A percentile compares a stretch with the other conserved stretches of the same genome.
Conservation (phyloP, 2,888 invertebrate genomes). For the Rutpela maculata region DNA sequence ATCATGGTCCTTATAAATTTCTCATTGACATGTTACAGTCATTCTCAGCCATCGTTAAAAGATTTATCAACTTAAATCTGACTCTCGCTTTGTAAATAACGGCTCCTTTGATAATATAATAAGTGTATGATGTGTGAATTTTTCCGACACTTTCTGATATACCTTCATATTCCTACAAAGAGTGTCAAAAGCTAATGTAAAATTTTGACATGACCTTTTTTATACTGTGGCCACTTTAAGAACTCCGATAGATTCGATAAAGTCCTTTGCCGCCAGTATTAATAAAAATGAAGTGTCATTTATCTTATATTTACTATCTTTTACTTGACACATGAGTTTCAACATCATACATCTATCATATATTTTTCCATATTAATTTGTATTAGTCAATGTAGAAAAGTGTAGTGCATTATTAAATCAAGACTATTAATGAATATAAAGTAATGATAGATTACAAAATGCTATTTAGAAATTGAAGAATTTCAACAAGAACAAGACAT, state of each 20-base stretch:
- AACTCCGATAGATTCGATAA: slow-evolving; percentile 9
- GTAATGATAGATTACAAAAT: no score
- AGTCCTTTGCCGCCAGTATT: slow-evolving; percentile 1
- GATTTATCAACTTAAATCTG: slow-evolving; percentile 20
- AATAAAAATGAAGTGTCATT: neutral
- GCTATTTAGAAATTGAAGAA: no score
- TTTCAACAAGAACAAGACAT: no score
- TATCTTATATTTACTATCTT: slow-evolving; percentile 6
- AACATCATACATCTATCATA: neutral
- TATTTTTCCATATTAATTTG: neutral
- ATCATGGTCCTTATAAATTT: neutral
- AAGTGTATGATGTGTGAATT: slow-evolving; percentile 18
- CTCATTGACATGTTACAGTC: neutral
- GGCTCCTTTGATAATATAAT: slow-evolving; percentile 7
- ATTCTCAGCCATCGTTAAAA: neutral
- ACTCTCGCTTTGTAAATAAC: slow-evolving; percentile 13
- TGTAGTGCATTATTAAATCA: no score
- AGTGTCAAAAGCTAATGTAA: neutral
- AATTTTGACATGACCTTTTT: slow-evolving; percentile 7
- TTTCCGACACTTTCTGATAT: slow-evolving; percentile 26
- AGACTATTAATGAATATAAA: no score
- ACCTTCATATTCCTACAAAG: slow-evolving; percentile 13
- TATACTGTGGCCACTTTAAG: slow-evolving; percentile 11
- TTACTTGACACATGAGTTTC: neutral
- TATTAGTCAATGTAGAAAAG: no score